Base-by-base conservation (phyloP, 2,113 vertebrate genomes). In the Setophaga petechia region DNA sequence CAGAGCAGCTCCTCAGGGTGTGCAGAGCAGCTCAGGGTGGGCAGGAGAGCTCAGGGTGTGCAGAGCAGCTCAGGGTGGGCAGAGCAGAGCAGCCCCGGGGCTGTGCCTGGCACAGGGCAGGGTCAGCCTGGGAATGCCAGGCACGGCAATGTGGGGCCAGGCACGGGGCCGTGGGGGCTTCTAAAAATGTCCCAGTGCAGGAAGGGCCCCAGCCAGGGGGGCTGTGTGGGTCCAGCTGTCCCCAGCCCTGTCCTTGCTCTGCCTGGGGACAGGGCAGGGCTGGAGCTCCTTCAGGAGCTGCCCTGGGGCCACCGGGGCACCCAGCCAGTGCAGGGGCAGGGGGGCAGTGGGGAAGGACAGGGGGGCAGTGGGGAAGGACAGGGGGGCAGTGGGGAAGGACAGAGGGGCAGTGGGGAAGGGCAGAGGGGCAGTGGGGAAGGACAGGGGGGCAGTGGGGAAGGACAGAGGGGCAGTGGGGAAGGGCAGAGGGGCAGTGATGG, bases 191-290 rank as follows among this genome's bases (percentile, higher is more conserved):
- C 63, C 52, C 15, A 0, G 7, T 15, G 6, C 58, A 27, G 54
- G 74, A 62, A 65, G 66, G 62, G 74, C 28, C 22, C 74, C 7
- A 30, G 16, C 51, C 51, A 0, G 15, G 24, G 51, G 12, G 75
- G 47, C 72, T 19, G 0, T 5, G 55, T 10, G 43, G 49, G 61
- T 17, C 82, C 96, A 95, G 87, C 96, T 96, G 94, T 91, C 91
- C 5, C 35, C 49, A 62, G 30, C 74, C 46, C 37, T 14, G 41
- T 37, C 69, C 59, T 31, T 59, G 52, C 72, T 77, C 71, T 81
- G 65, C 46, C 31, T 37, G 61, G 33, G 55, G 33, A 4, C n/a
- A 12, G 25, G 41, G 11, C 10, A 59, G 33, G 18, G 15, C 78
- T 49, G 61, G 6, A 6, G 4, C 21, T 33, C 54, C 52, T 18